Evolutionary conservation across 2,888 invertebrate species (phyloP).

Genomic region (Endotricha flammealis): DNA sequence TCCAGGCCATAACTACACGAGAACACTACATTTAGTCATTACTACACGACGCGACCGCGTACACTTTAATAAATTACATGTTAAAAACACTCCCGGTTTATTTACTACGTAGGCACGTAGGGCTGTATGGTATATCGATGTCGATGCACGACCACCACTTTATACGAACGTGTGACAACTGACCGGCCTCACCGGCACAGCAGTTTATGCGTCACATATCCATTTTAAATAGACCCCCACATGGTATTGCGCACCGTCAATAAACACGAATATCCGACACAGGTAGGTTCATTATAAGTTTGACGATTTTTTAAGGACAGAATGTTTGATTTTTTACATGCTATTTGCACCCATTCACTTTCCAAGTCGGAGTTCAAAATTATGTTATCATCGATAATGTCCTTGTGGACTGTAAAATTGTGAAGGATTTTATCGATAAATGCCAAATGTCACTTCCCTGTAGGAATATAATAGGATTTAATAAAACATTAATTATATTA

Average conservation of each 20-base stretch:
- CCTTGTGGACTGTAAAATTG: too few species aligned
- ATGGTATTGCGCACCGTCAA: too few species aligned
- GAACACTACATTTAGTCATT: conserved; percentile 27
- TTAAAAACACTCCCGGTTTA: conserved; percentile 32
- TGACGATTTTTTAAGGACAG: conserved; percentile 14
- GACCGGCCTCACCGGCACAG: conserved; percentile 20
- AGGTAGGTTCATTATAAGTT: conserved; percentile 4
- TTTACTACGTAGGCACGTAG: conserved; percentile 36
- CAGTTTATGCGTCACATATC: conserved; percentile 19
- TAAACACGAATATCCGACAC: too few species aligned
- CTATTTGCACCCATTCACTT: conserved; percentile 27
- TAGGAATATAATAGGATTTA: not conserved
- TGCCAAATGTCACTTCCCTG: conserved; percentile 1
- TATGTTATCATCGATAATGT: conserved; percentile 9
- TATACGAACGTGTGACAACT: conserved; percentile 37
- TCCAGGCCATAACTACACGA: conserved; percentile 43
- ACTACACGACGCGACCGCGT: conserved; percentile 23
- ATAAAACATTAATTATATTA: not conserved
- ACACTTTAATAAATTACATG: conserved; percentile 34
- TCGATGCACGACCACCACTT: conserved; percentile 34
- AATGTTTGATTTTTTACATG: conserved; percentile 17
- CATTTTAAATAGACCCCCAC: conserved; percentile 27
- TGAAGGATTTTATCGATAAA: not conserved
- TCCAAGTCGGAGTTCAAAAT: conserved; percentile 32
- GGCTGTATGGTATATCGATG: conserved; percentile 32